Conservation (phyloP, 2,888 invertebrate genomes). For the Biston betularia region DNA sequence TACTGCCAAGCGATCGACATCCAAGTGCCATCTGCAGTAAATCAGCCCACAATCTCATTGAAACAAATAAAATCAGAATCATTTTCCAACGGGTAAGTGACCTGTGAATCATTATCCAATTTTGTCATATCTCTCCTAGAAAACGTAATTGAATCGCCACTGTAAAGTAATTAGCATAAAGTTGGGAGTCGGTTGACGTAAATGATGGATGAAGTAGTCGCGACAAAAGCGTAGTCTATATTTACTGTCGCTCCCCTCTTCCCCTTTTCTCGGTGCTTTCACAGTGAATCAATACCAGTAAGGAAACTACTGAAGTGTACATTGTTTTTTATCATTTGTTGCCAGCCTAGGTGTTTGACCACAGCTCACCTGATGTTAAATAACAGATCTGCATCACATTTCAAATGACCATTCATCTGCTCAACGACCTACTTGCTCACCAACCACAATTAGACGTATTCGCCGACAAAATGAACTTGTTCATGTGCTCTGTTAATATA, state of each 20-base stretch:
- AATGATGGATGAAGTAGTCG: slow-evolving; percentile 33
- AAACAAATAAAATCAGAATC: slow-evolving; percentile 51
- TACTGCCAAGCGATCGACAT: slow-evolving; percentile 29
- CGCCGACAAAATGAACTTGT: no score
- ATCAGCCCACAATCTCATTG: slow-evolving; percentile 38
- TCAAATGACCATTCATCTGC: no score
- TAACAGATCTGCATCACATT: no score
- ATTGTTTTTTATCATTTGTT: no score
- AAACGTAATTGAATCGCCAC: slow-evolving; percentile 32
- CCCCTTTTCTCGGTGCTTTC: slow-evolving; percentile 20
- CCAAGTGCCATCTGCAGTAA: slow-evolving; percentile 36
- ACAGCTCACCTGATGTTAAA: no score
- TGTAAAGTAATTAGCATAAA: slow-evolving; percentile 45
- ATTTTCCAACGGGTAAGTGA: slow-evolving; percentile 76
- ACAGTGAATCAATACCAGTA: slow-evolving; percentile 14
- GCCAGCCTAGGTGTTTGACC: no score
- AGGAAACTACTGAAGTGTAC: background rate
- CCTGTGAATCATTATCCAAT: slow-evolving; percentile 66
- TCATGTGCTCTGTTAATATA: no score
- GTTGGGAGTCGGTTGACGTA: slow-evolving; percentile 37
- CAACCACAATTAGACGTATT: no score
- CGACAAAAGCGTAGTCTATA: slow-evolving; percentile 40
- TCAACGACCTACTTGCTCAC: no score
- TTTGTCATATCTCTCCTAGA: slow-evolving; percentile 15
- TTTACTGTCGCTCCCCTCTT: slow-evolving; percentile 36